Evolutionary conservation across 2,797 vertebrate genomes (phyloP).

Genomic region (Morelia viridis): DNA sequence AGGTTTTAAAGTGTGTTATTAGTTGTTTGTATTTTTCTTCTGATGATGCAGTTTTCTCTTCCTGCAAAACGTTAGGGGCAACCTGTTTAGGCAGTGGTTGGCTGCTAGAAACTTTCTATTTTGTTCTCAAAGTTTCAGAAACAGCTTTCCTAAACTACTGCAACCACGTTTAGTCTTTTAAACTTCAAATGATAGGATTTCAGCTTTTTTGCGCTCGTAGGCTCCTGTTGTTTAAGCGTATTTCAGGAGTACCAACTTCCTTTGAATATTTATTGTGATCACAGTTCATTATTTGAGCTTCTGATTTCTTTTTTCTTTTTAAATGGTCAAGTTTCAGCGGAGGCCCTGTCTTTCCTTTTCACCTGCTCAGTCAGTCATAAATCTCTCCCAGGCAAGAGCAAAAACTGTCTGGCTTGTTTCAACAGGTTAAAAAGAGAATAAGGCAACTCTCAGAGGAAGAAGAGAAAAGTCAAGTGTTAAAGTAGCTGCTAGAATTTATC

Average conservation of each 20-base stretch:
- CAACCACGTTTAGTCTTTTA: background rate
- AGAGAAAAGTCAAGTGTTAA: accelerated
- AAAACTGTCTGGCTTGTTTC: background rate
- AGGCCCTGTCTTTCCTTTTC: background rate
- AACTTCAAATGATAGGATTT: background rate
- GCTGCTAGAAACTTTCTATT: background rate
- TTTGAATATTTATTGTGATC: background rate
- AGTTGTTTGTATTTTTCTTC: background rate
- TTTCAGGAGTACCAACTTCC: background rate
- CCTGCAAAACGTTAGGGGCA: background rate
- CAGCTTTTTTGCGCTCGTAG: no score
- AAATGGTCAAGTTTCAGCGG: background rate
- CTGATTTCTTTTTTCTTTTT: background rate
- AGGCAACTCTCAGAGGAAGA: background rate
- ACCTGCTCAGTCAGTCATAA: conserved; percentile 1
- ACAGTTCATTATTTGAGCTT: background rate
- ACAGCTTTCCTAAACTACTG: background rate
- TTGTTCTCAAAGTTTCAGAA: background rate
- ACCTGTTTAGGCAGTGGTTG: background rate
- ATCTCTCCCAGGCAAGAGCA: background rate
- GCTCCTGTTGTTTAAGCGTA: no score
- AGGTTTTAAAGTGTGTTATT: background rate
- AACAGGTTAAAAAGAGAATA: background rate
- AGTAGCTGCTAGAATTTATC: background rate
- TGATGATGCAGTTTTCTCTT: background rate